These are phyloP conservation scores for Manduca sexta DNA, from an alignment of 1,140 invertebrate genomes.

Conservation along the genomic window DNA sequence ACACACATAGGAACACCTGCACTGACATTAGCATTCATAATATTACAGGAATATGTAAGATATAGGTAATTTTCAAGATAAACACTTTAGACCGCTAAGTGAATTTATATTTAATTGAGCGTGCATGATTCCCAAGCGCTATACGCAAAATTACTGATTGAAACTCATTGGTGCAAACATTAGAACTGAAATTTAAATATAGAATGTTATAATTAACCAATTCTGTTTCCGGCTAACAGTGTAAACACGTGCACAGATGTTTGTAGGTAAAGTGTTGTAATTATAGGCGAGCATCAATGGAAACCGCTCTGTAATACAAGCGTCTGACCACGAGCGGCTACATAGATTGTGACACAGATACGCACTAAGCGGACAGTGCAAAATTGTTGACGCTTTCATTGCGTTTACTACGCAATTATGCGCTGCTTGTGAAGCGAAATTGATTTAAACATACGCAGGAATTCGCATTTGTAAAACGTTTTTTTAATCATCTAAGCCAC, in stretches of 20 bases:
- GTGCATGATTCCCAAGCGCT: too few species aligned
- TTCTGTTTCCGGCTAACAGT: neutral
- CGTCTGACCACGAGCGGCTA: constrained; percentile 8
- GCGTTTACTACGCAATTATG: neutral
- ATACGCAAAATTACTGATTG: too few species aligned
- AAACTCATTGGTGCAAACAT: too few species aligned
- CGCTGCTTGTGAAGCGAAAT: constrained; percentile 3
- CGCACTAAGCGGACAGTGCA: neutral
- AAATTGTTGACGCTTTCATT: neutral
- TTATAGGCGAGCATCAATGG: constrained; percentile 4
- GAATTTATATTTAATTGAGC: too few species aligned
- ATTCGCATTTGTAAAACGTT: constrained; percentile 4
- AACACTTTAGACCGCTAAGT: too few species aligned
- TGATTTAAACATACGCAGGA: neutral
- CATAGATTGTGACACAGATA: constrained; percentile 20
- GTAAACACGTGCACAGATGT: too few species aligned
- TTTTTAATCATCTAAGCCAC: neutral
- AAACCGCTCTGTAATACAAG: constrained; percentile 14
- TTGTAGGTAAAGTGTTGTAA: neutral
- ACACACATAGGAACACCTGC: too few species aligned
- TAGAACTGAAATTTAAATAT: too few species aligned
- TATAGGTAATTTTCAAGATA: too few species aligned
- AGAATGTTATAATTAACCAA: neutral
- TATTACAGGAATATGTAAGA: too few species aligned
- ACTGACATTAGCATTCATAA: too few species aligned